These are phyloP conservation scores for Salminus brasiliensis DNA, from an alignment of 2,113 vertebrate genomes.

Conservation along the genomic window DNA sequence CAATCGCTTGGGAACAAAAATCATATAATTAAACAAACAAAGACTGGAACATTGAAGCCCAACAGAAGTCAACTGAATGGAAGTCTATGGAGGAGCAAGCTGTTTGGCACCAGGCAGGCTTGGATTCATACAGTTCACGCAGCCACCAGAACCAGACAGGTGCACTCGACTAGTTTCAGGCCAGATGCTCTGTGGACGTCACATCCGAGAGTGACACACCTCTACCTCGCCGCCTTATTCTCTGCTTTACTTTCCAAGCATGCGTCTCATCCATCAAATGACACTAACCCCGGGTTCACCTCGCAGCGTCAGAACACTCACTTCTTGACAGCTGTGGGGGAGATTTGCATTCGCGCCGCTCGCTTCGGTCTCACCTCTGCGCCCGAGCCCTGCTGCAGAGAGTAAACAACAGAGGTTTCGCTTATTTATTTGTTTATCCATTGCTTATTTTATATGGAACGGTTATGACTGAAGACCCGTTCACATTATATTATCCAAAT, in stretches of 20 bases:
- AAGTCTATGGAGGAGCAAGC: no score
- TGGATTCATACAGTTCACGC: no score
- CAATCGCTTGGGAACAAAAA: no score
- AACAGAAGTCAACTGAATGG: no score
- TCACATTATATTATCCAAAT: constrained; percentile 36
- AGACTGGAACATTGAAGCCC: no score
- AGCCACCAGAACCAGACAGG: not conserved
- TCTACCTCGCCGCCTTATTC: not conserved
- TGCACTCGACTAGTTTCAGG: not conserved
- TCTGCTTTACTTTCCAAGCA: not conserved
- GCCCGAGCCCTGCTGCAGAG: not conserved
- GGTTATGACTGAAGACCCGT: constrained; percentile 19
- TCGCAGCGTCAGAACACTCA: not conserved
- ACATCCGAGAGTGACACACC: not conserved
- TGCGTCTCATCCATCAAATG: not conserved
- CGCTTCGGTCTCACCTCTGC: not conserved
- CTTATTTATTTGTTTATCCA: not conserved
- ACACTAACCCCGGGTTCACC: not conserved
- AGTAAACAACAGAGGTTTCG: not conserved
- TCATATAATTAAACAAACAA: no score
- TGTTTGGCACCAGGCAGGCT: no score
- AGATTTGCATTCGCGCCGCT: not conserved
- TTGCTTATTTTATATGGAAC: not conserved
- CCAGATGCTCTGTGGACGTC: not conserved
- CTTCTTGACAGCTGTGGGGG: not conserved